phyloP scores from a whole-genome alignment of 2,797 vertebrate genomes.

The Anguilla obscura region DNA sequence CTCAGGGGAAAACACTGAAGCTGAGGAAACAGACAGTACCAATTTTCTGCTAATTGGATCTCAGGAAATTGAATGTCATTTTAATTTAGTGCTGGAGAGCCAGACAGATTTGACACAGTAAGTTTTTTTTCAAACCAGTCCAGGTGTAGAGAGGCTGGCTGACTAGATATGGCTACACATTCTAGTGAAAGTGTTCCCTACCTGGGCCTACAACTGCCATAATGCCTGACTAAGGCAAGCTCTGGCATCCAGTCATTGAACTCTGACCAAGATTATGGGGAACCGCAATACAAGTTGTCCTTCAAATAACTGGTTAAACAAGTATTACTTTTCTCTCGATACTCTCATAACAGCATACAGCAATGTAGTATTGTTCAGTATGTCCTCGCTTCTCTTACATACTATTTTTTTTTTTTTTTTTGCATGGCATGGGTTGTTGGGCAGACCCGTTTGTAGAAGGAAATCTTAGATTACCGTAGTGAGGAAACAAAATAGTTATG shows the following conservation, averaged over 20 bases:
- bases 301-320: background rate
- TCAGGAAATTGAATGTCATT: constrained; percentile 78
- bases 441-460: background rate
- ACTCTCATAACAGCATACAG: background rate
- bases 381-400: background rate
- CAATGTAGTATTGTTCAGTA: background rate
- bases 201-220: constrained; percentile 48
- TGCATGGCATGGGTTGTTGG: background rate
- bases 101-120: constrained; percentile 60
- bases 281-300: too few species aligned
- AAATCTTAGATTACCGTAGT: background rate
- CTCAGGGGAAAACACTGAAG: constrained; percentile 54
- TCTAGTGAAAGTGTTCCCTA: constrained; percentile 45
- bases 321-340: background rate
- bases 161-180: constrained; percentile 38
- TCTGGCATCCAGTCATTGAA: background rate
- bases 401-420: too few species aligned
- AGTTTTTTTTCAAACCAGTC: constrained; percentile 48
- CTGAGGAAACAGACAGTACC: constrained; percentile 66
- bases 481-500: background rate
- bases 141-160: constrained; percentile 53
- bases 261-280: background rate
- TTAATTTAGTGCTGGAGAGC: constrained; percentile 75
- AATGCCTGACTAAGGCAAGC: background rate
- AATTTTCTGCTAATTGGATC: constrained; percentile 71